These are phyloP conservation scores for Formica exsecta DNA, from an alignment of 1,140 invertebrate genomes.

Conservation along the genomic window DNA sequence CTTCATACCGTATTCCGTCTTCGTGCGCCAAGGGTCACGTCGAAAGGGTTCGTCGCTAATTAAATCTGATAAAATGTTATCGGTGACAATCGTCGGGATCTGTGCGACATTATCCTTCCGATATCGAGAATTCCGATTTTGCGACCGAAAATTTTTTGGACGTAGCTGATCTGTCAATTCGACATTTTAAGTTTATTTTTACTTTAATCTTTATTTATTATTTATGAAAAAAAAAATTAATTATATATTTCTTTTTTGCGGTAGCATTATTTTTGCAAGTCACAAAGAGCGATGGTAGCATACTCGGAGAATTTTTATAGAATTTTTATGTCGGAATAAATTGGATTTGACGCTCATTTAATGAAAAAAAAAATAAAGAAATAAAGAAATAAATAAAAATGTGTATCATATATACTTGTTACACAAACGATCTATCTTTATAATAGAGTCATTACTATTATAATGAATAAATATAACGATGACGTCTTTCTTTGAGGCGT, in stretches of 20 bases:
- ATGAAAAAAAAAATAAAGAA: neutral
- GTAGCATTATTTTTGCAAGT: neutral
- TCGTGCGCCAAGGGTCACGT: conserved; percentile 57
- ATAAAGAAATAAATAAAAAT: neutral
- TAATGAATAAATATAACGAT: conserved; percentile 10
- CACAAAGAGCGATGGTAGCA: neutral
- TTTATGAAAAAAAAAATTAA: neutral
- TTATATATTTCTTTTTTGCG: neutral
- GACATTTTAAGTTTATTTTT: neutral
- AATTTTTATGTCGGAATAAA: conserved; percentile 8
- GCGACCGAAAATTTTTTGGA: neutral
- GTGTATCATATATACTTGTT: neutral
- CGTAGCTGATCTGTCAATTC: neutral
- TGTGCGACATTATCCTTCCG: neutral
- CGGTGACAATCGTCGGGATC: conserved; percentile 10
- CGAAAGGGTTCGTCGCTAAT: conserved; percentile 57
- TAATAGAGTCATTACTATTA: neutral
- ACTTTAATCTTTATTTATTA: neutral
- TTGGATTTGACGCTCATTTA: neutral
- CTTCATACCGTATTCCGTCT: conserved; percentile 64
- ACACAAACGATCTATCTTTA: neutral
- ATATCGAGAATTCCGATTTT: neutral
- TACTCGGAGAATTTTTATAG: neutral
- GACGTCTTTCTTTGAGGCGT: neutral
- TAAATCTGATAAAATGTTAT: conserved; percentile 45